Percentiles rank a stretch among this genome's conserved stretches.
Evolutionary conservation across 2,797 vertebrate species (phyloP).

Genomic region (Erethizon dorsatum): DNA sequence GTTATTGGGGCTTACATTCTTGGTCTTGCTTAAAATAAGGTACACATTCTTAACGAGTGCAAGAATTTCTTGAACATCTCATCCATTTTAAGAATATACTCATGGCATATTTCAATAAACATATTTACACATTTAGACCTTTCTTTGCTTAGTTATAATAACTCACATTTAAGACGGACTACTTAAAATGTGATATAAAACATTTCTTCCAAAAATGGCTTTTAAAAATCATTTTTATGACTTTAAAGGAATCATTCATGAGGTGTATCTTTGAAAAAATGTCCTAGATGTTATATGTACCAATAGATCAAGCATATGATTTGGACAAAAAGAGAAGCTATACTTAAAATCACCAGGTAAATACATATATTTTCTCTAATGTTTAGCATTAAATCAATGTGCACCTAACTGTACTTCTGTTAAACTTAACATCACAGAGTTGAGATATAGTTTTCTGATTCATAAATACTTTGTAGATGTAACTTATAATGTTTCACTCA

Average conservation of each 20-base stretch:
- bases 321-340: slow-evolving; percentile 47
- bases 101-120: not conserved
- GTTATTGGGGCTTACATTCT: not conserved
- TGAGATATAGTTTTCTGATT: slow-evolving; percentile 74
- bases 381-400: slow-evolving; percentile 10
- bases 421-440: slow-evolving; percentile 50
- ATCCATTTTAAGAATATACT: slow-evolving; percentile 25
- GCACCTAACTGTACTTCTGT: not conserved
- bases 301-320: slow-evolving; percentile 41
- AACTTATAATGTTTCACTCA: slow-evolving; percentile 69
- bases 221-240: not conserved
- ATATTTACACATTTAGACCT: slow-evolving; percentile 38
- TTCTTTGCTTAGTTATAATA: not conserved
- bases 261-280: slow-evolving; percentile 58
- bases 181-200: slow-evolving; percentile 1
- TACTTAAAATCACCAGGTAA: slow-evolving; percentile 71
- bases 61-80: slow-evolving; percentile 1
- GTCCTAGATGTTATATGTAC: not conserved
- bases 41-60: not conserved
- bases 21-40: not conserved
- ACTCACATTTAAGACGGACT: not conserved
- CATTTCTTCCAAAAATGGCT: not conserved
- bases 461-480: slow-evolving; percentile 77
- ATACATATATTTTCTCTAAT: not conserved
- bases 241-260: not conserved